A percentile compares a stretch with the other conserved stretches of the same genome.
phyloP scores from a whole-genome alignment of 2,888 invertebrate genomes.

The Invenusta paracnida region DNA sequence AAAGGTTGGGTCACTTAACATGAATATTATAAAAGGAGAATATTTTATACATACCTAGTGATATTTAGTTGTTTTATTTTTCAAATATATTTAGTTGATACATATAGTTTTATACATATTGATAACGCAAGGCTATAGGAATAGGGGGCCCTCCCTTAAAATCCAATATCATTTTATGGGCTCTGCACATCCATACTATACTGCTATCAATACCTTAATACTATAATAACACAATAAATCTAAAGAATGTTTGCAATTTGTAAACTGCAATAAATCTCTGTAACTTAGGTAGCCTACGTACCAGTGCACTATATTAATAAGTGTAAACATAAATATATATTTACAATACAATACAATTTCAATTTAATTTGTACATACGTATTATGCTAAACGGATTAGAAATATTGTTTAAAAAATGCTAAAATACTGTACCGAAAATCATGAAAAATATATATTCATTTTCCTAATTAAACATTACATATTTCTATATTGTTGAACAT shows the following conservation, averaged over 20 bases:
- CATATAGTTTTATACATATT: no score
- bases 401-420: background rate
- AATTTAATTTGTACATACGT: no score
- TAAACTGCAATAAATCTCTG: background rate
- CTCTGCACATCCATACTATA: background rate
- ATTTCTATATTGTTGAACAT: background rate
- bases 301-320: no score
- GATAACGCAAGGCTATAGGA: no score
- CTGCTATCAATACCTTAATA: background rate
- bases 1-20: slow-evolving; percentile 65
- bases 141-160: no score
- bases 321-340: no score
- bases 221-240: background rate
- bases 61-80: no score
- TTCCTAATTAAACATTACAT: background rate
- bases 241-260: background rate
- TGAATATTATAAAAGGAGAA: no score
- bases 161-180: no score
- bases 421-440: background rate
- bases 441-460: background rate
- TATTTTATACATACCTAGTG: no score
- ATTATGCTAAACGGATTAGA: background rate
- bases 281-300: background rate
- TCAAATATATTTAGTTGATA: no score
- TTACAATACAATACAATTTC: no score